Conservation (phyloP, 2,797 vertebrate genomes). For the Urophycis tenuis region DNA sequence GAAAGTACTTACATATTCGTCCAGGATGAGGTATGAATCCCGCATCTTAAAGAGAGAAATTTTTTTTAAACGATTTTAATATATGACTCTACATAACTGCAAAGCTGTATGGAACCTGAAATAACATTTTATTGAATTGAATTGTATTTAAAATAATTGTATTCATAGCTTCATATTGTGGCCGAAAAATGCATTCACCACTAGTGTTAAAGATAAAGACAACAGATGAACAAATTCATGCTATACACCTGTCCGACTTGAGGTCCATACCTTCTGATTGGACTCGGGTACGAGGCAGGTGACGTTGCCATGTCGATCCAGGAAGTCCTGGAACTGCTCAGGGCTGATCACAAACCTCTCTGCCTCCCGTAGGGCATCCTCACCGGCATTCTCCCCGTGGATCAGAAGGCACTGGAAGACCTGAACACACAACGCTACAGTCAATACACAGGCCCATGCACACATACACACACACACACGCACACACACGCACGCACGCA, state of each 20-base stretch:
- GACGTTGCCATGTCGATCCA: conserved; percentile 75
- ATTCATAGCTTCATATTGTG: too few species aligned
- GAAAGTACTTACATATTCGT: conserved; percentile 88
- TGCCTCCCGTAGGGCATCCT: conserved; percentile 80
- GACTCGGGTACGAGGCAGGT: conserved; percentile 87
- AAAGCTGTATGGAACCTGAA: too few species aligned
- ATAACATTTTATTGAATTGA: too few species aligned
- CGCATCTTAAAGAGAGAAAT: conserved; percentile 77
- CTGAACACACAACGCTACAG: conserved; percentile 53
- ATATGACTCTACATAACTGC: not conserved
- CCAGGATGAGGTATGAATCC: conserved; percentile 93
- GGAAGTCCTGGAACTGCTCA: conserved; percentile 78
- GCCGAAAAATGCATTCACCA: too few species aligned
- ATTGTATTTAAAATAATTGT: too few species aligned
- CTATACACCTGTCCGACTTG: not conserved
- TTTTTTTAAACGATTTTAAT: not conserved
- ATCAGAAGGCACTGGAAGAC: conserved; percentile 93
- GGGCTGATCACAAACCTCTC: conserved; percentile 80
- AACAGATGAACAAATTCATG: not conserved
- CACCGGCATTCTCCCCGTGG: conserved; percentile 85
- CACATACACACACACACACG: too few species aligned
- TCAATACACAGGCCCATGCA: too few species aligned
- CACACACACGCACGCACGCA: too few species aligned
- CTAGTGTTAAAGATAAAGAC: not conserved
- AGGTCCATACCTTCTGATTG: conserved; percentile 81